These are phyloP conservation scores for Aptenodytes patagonicus DNA, from an alignment of 2,113 vertebrate genomes.

Conservation along the genomic window DNA sequence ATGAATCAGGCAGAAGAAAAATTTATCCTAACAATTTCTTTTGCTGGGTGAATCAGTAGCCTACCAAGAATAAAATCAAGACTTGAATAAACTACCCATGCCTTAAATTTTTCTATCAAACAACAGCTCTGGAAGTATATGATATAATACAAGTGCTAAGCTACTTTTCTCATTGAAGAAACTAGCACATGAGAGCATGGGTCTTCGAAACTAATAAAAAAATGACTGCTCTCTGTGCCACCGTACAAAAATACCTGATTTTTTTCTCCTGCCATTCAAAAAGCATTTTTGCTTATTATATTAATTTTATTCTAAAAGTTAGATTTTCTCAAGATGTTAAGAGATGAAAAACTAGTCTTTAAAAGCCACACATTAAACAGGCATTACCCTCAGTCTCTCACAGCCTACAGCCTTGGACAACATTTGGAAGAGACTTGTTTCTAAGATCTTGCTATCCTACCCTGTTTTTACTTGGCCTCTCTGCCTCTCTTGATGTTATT, in stretches of 20 bases:
- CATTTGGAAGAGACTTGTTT: neutral
- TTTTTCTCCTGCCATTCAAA: neutral
- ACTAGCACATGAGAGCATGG: neutral
- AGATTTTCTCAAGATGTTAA: neutral
- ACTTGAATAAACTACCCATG: slow-evolving; percentile 25
- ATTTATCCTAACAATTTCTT: neutral
- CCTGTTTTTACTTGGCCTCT: neutral
- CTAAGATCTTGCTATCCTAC: neutral
- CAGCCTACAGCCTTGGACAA: neutral
- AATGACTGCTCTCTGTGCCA: neutral
- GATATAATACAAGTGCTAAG: neutral
- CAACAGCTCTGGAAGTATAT: neutral
- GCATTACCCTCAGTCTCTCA: neutral
- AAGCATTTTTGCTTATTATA: neutral
- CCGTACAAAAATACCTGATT: neutral
- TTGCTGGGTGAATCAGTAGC: neutral
- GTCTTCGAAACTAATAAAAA: neutral
- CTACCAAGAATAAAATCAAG: slow-evolving; percentile 45
- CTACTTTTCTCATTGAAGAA: slow-evolving; percentile 39
- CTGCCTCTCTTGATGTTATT: neutral
- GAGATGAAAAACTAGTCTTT: slow-evolving; percentile 7
- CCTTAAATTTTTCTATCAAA: slow-evolving; percentile 15
- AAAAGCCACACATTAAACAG: slow-evolving; percentile 23
- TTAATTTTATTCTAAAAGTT: neutral
- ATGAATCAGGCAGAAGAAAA: neutral